Evolutionary conservation across 2,113 vertebrate species (phyloP), one percentile per base, ranked within the genome.

Genomic region (Mola mola): DNA sequence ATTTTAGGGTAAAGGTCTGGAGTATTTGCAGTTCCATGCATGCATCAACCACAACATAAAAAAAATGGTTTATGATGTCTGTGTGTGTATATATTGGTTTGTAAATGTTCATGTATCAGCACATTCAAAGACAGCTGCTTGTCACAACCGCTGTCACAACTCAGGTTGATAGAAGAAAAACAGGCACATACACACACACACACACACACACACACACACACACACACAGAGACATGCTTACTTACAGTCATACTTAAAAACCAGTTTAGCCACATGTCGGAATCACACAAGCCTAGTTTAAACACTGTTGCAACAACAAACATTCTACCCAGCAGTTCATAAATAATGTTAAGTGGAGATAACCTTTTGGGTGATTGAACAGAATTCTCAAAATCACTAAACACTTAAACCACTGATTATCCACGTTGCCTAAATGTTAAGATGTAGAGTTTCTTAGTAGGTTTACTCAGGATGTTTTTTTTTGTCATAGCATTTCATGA

Each of bases 281-380:
- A 36, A 43, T 66, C 3, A 28, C 29, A 28, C 10, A 42, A 62
- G 17, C 43, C n/a, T 8, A 40, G 15, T 38, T 49, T 19, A 17
- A 72, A 49, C 63, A 64, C 50, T 75, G 70, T 78, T 50, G 31
- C 42, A 60, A 62, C 60, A 69, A 75, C 67, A 83, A 71, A 78
- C 70, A 66, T 16, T 55, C 25, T 46, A 9, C 12, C 28, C 24
- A 20, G 3, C 37, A 13, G 16, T 20, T 40, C 17, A n/a, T 34
- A n/a, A 50, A n/a, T 11, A 10, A 29, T n/a, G 15, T 37, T 6
- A 4, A 1, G 8, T 0, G n/a, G 21, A 43, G 15, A 49, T 22
- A 16, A 34, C 50, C 9, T 51, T 47, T 28, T 4, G n/a, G 3
- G 19, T 38, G 2, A 28, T 16, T 4, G 1, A 20, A 21, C 2